Conservation (phyloP, 2,113 vertebrate genomes). For the Catharus fuscescens region DNA sequence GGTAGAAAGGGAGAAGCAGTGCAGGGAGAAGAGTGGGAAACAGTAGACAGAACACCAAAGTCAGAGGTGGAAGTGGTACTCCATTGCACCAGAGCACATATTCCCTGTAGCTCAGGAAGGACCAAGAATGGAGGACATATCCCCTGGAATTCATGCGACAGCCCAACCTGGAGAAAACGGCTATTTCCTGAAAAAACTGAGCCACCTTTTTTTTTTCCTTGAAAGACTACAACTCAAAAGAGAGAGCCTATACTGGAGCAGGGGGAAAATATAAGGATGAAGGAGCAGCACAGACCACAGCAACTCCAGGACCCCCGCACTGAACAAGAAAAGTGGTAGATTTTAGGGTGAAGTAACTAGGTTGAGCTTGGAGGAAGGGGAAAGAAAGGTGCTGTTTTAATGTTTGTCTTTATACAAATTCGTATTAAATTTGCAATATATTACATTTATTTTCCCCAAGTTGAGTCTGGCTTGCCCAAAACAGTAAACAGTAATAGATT, state of each 20-base stretch:
- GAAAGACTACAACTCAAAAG: background rate
- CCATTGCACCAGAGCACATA: background rate
- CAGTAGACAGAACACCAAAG: background rate
- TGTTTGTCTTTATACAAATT: background rate
- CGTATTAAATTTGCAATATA: background rate
- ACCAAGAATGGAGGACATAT: background rate
- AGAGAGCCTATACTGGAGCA: background rate
- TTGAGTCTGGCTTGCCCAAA: background rate
- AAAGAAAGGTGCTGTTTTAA: background rate
- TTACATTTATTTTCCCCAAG: background rate
- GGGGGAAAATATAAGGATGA: background rate
- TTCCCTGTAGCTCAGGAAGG: background rate
- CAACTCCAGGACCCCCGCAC: background rate
- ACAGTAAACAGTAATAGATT: background rate
- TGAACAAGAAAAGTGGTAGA: background rate
- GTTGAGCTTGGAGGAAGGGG: background rate
- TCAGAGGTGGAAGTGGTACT: background rate
- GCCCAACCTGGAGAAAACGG: background rate
- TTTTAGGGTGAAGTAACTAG: background rate
- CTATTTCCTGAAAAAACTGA: background rate
- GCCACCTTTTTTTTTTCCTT: accelerated
- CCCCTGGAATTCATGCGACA: background rate
- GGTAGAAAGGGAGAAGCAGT: background rate
- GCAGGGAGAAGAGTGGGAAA: background rate
- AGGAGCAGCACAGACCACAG: background rate